Evolutionary conservation across 2,888 invertebrate genomes (phyloP), one percentile per base, ranked within the genome.

Genomic region (Cheilosia vernalis): DNA sequence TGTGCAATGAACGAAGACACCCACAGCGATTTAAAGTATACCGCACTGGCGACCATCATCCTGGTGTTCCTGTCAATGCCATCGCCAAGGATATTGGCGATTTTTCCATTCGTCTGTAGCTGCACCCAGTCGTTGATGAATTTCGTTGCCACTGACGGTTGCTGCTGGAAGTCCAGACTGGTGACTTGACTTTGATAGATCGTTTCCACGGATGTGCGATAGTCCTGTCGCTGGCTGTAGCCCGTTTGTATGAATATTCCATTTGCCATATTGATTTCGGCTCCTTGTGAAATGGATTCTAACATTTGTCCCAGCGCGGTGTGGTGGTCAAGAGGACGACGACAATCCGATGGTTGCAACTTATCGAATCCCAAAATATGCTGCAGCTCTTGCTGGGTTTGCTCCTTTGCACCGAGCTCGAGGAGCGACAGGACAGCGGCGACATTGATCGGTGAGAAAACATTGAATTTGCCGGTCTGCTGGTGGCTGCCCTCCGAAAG

Each of bases 401-500:
- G 93, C 33, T 96, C 96, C 63, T 94, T 94, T 40, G 95, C 94
- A 73, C 96, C 96, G 66, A 96, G 91, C 55, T 96, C 91, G 1
- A 95, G 93, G 91, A 96, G 93, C 21, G 95, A 94, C 79, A 96
- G 89, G 17, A 95, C 93, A 81, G 94, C 94, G 77, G 94, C 93
- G 74, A 96, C 93, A 84, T 95, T 95, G 17, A 95, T 91, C 2
- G 96, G 96, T 0, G 96, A 95, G 87, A 95, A 94, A 2, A 96
- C 92, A 30, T 95, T 73, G 72, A 80, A 87, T 80, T 87, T 84
- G 30, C 76, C 61, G 19, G 13, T 63, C 37, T 63, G 17, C 10
- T 85, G 60, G 55, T 58, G 64, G 9, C 19, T 60, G 42, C 66
- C 53, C 49, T 66, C 15, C 3, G 81, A 66, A 44, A 81, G 81